These are phyloP conservation scores for Eleutherodactylus coqui DNA, from an alignment of 2,797 vertebrate genomes.

Conservation along the genomic window DNA sequence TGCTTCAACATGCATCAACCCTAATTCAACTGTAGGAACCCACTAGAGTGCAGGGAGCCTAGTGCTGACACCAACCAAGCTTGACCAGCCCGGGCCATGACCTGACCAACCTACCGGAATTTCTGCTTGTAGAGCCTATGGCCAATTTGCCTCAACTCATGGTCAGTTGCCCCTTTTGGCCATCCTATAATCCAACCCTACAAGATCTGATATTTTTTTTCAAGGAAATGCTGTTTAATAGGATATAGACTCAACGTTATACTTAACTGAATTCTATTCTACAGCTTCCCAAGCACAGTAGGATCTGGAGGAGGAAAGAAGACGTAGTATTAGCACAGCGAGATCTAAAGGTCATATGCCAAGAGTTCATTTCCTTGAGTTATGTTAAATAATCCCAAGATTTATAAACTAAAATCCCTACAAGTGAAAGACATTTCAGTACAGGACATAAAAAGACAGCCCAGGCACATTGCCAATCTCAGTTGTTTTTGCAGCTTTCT, in stretches of 20 bases:
- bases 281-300: background rate
- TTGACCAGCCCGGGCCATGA: too few relatives aligned
- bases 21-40: too few relatives aligned
- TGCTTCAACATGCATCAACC: too few relatives aligned
- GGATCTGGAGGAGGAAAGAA: background rate
- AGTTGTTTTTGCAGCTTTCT: conserved; percentile 25
- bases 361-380: conserved; percentile 27
- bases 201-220: background rate
- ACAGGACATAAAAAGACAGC: background rate
- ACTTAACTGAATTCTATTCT: background rate
- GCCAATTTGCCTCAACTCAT: too few relatives aligned
- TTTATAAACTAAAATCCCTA: conserved; percentile 13
- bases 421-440: conserved; percentile 5
- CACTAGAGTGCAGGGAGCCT: too few relatives aligned
- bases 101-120: too few relatives aligned
- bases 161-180: too few relatives aligned
- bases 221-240: background rate
- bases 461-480: background rate
- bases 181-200: background rate
- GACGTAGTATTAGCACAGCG: background rate
- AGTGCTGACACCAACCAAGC: too few relatives aligned
- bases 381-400: conserved; percentile 23
- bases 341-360: conserved; percentile 17
- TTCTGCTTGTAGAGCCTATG: too few relatives aligned
- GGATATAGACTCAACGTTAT: too few relatives aligned